Evolutionary conservation across 2,888 invertebrate species (phyloP).

Genomic region (Mactromeris polynyma): DNA sequence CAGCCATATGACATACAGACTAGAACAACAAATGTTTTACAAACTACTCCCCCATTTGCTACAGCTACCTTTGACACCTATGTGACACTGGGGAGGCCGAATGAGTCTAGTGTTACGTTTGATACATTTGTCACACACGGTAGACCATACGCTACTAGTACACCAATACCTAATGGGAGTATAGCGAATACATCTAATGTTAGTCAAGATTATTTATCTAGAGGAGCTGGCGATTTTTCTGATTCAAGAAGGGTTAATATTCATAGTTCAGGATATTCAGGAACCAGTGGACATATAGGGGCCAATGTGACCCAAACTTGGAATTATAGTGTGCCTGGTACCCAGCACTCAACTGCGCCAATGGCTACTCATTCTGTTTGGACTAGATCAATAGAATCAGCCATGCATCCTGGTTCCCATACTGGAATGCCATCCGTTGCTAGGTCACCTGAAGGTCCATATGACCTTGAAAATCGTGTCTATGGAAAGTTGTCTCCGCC

Average conservation of each 20-base stretch:
- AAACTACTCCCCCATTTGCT: constrained; percentile 42
- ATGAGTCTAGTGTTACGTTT: constrained; percentile 67
- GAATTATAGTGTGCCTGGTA: constrained; percentile 50
- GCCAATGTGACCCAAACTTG: constrained; percentile 56
- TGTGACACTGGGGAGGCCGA: constrained; percentile 66
- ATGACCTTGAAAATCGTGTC: constrained; percentile 55
- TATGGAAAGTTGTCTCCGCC: constrained; percentile 59
- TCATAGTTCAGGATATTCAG: constrained; percentile 8
- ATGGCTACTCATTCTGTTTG: constrained; percentile 38
- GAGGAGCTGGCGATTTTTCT: not conserved
- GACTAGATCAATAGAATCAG: constrained; percentile 36
- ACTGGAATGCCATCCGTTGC: not conserved
- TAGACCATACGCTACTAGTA: constrained; percentile 66
- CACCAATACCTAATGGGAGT: constrained; percentile 64
- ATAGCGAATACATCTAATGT: constrained; percentile 41
- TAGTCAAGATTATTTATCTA: constrained; percentile 33
- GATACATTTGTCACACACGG: constrained; percentile 72
- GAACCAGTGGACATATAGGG: constrained; percentile 22
- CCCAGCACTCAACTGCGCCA: constrained; percentile 36
- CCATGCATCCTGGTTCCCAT: constrained; percentile 14
- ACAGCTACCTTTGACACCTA: constrained; percentile 68
- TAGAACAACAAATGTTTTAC: constrained; percentile 48
- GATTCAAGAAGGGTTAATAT: constrained; percentile 9
- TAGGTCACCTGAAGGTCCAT: constrained; percentile 44
- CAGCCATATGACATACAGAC: constrained; percentile 40